A percentile compares a stretch with the other conserved stretches of the same genome.
phyloP scores from a whole-genome alignment of 1,140 invertebrate species.

The Drosophila virilis region DNA sequence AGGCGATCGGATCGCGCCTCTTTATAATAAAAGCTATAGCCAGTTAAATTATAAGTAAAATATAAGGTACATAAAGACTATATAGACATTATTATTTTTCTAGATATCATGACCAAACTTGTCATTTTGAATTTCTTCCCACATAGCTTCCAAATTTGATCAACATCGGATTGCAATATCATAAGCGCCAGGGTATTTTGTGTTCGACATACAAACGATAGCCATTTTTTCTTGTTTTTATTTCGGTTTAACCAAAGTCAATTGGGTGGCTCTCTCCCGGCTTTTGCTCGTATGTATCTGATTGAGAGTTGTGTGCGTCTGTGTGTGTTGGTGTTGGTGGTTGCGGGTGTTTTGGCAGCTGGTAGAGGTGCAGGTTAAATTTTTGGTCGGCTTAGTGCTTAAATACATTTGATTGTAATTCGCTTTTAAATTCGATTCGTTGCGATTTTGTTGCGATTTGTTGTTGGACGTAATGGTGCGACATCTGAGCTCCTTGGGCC shows the following conservation, averaged over 20 bases:
- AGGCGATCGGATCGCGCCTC: too few species aligned
- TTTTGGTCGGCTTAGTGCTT: conserved; percentile 76
- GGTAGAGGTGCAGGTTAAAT: conserved; percentile 51
- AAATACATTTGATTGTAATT: conserved; percentile 82
- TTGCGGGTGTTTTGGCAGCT: conserved; percentile 4
- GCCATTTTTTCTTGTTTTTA: conserved; percentile 40
- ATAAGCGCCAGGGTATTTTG: too few species aligned
- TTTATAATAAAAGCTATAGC: too few species aligned
- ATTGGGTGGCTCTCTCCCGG: conserved; percentile 50
- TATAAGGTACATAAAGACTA: too few species aligned
- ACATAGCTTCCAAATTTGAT: too few species aligned
- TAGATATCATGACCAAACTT: too few species aligned
- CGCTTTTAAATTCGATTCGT: conserved; percentile 81
- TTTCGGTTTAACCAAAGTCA: conserved; percentile 61
- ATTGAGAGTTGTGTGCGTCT: conserved; percentile 15
- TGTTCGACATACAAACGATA: too few species aligned
- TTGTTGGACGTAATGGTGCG: conserved; percentile 79
- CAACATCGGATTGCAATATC: too few species aligned
- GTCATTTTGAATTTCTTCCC: too few species aligned
- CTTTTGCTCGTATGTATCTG: conserved; percentile 19
- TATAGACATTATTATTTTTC: too few species aligned
- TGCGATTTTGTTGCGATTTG: conserved; percentile 73
- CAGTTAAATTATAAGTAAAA: too few species aligned
- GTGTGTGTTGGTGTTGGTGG: conserved; percentile 1
- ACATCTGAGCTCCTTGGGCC: conserved; percentile 64